These are phyloP conservation scores for Calyptomena viridis DNA, from an alignment of 2,113 vertebrate species.

Conservation along the genomic window DNA sequence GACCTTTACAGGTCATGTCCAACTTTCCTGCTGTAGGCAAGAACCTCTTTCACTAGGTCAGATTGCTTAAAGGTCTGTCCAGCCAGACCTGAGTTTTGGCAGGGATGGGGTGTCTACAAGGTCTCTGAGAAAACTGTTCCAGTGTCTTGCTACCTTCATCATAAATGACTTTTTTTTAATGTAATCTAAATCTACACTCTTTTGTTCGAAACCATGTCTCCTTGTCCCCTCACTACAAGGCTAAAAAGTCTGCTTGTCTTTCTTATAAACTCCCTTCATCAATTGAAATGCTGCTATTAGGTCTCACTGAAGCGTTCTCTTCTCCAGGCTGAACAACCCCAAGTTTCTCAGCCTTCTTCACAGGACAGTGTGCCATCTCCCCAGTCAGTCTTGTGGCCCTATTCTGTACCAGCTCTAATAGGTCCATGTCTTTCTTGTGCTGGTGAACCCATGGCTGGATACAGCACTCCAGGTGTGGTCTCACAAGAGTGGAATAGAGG, in stretches of 20 bases:
- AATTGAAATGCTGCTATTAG: neutral
- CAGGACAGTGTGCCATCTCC: neutral
- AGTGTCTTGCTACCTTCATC: neutral
- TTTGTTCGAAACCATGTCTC: neutral
- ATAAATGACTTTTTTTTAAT: neutral
- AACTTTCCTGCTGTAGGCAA: neutral
- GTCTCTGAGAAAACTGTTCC: neutral
- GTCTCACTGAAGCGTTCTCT: neutral
- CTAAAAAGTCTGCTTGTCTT: neutral
- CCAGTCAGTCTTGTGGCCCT: neutral
- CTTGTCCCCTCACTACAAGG: neutral
- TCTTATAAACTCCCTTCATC: neutral
- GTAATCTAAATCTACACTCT: neutral
- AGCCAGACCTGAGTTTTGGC: neutral
- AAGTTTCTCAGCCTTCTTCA: neutral
- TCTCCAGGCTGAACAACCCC: neutral
- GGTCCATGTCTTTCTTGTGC: neutral
- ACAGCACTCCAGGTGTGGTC: neutral
- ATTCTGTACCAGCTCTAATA: neutral
- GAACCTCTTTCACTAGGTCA: neutral
- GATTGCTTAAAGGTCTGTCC: neutral
- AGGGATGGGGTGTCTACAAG: neutral
- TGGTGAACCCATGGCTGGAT: neutral
- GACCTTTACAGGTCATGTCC: neutral
- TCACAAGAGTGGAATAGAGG: neutral